A percentile compares a stretch with the other conserved stretches of the same genome.
Evolutionary conservation across 1,140 invertebrate species (phyloP).

Genomic region (Oreohelix idahoensis): DNA sequence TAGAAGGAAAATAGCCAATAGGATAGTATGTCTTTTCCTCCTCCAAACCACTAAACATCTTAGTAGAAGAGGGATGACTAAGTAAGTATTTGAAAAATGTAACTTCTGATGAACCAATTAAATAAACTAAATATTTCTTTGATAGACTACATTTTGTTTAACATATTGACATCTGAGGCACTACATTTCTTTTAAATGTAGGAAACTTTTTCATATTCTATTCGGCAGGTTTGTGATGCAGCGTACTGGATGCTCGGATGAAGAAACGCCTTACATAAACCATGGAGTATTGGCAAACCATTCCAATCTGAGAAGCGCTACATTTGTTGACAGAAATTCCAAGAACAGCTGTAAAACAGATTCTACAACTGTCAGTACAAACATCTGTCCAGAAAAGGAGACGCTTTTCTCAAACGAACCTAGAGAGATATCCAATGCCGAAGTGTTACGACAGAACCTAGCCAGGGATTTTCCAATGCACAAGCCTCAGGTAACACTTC

Average conservation of each 20-base stretch:
- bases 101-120: too few species aligned
- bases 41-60: too few species aligned
- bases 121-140: too few species aligned
- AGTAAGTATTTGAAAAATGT: too few species aligned
- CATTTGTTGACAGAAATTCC: background rate
- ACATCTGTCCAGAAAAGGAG: conserved; percentile 4
- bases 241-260: conserved; percentile 21
- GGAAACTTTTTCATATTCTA: background rate
- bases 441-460: conserved; percentile 17
- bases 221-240: conserved; percentile 44
- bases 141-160: too few species aligned
- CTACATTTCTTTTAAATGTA: too few species aligned
- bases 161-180: too few species aligned
- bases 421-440: background rate
- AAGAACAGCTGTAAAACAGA: conserved; percentile 7
- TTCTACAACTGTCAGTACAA: background rate
- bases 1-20: too few species aligned
- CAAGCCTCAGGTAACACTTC: background rate
- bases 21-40: too few species aligned
- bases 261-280: conserved; percentile 34
- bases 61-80: too few species aligned
- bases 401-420: background rate
- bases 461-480: conserved; percentile 11
- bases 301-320: background rate
- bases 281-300: conserved; percentile 44